These are phyloP conservation scores for Montifringilla adamsi DNA, from an alignment of 2,113 vertebrate genomes.

Conservation along the genomic window DNA sequence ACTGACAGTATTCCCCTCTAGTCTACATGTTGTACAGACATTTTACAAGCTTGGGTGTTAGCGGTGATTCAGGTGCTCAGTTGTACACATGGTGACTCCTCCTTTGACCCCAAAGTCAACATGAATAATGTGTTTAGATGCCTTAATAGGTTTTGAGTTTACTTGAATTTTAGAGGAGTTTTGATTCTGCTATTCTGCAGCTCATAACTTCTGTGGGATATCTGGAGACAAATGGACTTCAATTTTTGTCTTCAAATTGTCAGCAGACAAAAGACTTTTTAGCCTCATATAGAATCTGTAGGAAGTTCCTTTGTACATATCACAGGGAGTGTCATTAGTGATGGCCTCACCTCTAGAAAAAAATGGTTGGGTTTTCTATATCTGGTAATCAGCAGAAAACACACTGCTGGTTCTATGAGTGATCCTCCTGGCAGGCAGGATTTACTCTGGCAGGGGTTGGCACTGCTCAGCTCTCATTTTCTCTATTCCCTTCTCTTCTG, in stretches of 20 bases:
- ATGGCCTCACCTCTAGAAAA: no score
- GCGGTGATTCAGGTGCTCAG: not conserved
- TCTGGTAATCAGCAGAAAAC: not conserved
- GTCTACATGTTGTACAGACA: rapidly evolving
- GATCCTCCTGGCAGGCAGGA: not conserved
- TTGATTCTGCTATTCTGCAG: not conserved
- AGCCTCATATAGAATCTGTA: not conserved
- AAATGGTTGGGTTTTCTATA: rapidly evolving
- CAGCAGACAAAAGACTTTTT: not conserved
- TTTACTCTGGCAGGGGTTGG: rapidly evolving
- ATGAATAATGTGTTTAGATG: not conserved
- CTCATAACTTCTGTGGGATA: rapidly evolving
- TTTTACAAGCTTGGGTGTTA: not conserved
- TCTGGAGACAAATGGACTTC: not conserved
- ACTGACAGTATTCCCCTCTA: not conserved
- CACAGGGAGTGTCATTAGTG: not conserved
- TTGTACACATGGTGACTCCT: not conserved
- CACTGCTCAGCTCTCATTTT: not conserved
- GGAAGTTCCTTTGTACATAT: rapidly evolving
- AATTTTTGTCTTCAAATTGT: not conserved
- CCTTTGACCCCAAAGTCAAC: not conserved
- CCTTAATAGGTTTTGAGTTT: not conserved
- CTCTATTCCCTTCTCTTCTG: not conserved
- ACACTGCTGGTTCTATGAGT: rapidly evolving
- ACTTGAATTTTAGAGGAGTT: not conserved